These are phyloP conservation scores for Heliothis subflexa DNA, from an alignment of 1,140 invertebrate genomes.

Conservation along the genomic window DNA sequence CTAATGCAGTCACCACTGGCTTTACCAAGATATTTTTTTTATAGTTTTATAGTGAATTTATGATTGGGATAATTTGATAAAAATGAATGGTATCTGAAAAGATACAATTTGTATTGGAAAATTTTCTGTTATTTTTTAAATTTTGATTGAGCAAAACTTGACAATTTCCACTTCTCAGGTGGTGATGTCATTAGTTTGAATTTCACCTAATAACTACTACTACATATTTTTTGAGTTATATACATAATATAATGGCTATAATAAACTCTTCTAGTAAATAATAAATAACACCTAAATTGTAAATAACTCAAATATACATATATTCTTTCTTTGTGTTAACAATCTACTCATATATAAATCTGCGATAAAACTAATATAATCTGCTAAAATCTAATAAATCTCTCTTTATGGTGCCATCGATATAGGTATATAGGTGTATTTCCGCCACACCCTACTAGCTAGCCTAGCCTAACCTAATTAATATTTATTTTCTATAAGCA, in stretches of 20 bases:
- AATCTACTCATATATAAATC: not conserved
- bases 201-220: too few relatives aligned
- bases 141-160: too few relatives aligned
- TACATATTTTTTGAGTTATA: not conserved
- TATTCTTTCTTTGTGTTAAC: not conserved
- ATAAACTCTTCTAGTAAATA: conserved; percentile 22
- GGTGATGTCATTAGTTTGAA: too few relatives aligned
- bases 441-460: conserved; percentile 1
- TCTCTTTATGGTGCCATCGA: not conserved
- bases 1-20: too few relatives aligned
- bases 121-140: too few relatives aligned
- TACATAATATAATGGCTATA: not conserved
- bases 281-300: conserved; percentile 12
- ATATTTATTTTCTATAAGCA: not conserved
- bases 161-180: too few relatives aligned
- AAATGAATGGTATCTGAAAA: too few relatives aligned
- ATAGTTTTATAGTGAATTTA: too few relatives aligned
- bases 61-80: too few relatives aligned
- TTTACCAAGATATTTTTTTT: too few relatives aligned
- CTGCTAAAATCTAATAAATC: conserved; percentile 18
- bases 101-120: too few relatives aligned
- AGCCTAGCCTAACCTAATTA: not conserved
- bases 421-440: not conserved
- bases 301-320: not conserved
- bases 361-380: conserved; percentile 17